These are phyloP conservation scores for Cotesia chilonis DNA, from an alignment of 1,140 invertebrate species.

Conservation along the genomic window DNA sequence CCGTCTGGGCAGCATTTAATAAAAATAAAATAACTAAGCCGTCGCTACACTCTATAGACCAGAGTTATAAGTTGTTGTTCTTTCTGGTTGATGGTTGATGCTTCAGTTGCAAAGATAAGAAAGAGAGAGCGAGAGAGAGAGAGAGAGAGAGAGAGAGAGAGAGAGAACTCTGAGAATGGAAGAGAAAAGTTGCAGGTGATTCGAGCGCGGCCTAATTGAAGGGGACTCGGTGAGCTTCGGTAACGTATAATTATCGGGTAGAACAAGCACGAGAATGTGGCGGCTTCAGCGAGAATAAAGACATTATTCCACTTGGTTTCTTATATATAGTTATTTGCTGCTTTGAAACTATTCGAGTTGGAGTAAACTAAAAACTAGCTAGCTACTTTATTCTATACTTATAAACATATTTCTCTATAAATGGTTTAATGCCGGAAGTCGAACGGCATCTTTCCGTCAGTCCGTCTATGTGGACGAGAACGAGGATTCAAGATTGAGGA, in stretches of 20 bases:
- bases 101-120: not conserved
- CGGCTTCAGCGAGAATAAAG: conserved; percentile 45
- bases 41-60: not conserved
- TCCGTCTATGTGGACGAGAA: not conserved
- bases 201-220: conserved; percentile 43
- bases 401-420: not conserved
- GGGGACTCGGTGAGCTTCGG: conserved; percentile 41
- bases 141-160: conserved; percentile 27
- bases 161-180: conserved; percentile 29
- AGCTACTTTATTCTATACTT: conserved; percentile 18
- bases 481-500: too few species aligned
- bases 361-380: not conserved
- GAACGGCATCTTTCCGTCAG: conserved; percentile 27
- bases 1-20: not conserved
- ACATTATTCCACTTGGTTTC: conserved; percentile 45
- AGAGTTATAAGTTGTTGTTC: too few species aligned
- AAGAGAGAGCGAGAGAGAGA: not conserved
- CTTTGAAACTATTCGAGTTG: conserved; percentile 13
- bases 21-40: too few species aligned
- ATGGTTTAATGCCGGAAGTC: conserved; percentile 25
- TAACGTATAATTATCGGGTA: conserved; percentile 46
- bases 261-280: conserved; percentile 43
- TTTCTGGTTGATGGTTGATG: not conserved
- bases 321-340: conserved; percentile 25
- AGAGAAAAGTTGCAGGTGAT: conserved; percentile 40